Conservation (phyloP, 2,113 vertebrate species). For the Plotosus lineatus region DNA sequence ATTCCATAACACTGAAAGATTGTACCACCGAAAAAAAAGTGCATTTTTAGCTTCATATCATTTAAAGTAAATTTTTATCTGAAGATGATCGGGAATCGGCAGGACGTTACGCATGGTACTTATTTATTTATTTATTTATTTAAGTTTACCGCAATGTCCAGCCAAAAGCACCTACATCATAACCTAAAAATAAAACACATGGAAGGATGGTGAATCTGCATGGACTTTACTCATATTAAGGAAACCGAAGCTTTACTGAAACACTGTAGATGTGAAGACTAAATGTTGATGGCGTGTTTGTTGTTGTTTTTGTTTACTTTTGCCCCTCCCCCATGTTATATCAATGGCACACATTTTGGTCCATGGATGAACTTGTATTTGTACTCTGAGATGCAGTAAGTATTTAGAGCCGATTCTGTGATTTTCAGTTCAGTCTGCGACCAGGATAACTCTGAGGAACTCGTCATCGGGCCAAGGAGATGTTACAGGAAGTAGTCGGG, state of each 20-base stretch:
- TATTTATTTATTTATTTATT: neutral
- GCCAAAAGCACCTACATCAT: constrained; percentile 32
- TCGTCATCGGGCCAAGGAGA: constrained; percentile 58
- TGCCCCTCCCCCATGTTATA: constrained; percentile 63
- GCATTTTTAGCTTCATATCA: neutral
- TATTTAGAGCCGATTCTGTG: constrained; percentile 14
- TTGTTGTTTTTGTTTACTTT: neutral
- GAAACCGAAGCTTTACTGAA: constrained; percentile 4
- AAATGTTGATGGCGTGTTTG: neutral
- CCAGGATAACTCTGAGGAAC: constrained; percentile 25
- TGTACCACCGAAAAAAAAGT: constrained; percentile 16
- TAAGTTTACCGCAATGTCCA: constrained; percentile 34
- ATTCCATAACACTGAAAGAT: constrained; percentile 32
- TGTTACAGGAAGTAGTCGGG: constrained; percentile 91
- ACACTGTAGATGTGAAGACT: neutral
- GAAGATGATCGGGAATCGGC: neutral
- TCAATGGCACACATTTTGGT: constrained; percentile 89
- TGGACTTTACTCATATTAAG: neutral
- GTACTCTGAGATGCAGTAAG: neutral
- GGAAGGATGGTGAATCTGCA: constrained; percentile 14
- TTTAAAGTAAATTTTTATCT: neutral
- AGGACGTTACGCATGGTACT: constrained; percentile 6
- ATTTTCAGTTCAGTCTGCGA: constrained; percentile 4
- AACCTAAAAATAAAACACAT: constrained; percentile 31
- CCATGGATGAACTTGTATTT: constrained; percentile 71